Evolutionary conservation across 1,140 invertebrate genomes (phyloP).

Genomic region (Plutomurus gul): DNA sequence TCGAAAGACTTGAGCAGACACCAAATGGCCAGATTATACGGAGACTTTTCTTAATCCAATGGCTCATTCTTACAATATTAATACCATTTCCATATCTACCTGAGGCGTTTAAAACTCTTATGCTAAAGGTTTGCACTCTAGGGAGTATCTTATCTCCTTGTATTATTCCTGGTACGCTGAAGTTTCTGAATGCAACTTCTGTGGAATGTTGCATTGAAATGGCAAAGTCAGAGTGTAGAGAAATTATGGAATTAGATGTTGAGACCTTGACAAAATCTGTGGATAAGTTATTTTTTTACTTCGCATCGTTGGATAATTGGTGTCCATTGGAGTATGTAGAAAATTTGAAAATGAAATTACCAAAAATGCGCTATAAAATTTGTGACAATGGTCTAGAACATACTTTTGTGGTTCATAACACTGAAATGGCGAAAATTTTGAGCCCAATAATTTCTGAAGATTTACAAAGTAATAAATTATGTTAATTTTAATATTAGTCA

Average conservation of each 20-base stretch:
- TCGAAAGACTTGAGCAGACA: constrained; percentile 75
- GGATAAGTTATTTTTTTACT: constrained; percentile 72
- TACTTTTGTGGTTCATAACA: constrained; percentile 72
- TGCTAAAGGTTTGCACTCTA: constrained; percentile 62
- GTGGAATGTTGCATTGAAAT: background rate
- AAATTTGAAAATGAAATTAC: constrained; percentile 65
- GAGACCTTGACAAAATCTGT: constrained; percentile 60
- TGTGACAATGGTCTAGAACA: constrained; percentile 71
- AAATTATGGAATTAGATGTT: constrained; percentile 65
- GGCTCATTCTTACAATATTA: constrained; percentile 63
- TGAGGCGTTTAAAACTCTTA: constrained; percentile 58
- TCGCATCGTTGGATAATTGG: constrained; percentile 76
- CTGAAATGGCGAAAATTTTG: constrained; percentile 67
- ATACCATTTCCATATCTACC: constrained; percentile 68
- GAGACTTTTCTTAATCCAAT: constrained; percentile 52
- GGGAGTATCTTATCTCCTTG: constrained; percentile 54
- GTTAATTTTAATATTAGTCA: too few relatives aligned
- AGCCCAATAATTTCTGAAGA: too few relatives aligned
- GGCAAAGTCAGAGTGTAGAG: constrained; percentile 68
- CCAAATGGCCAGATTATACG: constrained; percentile 70
- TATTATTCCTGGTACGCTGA: constrained; percentile 59
- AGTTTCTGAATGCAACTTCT: constrained; percentile 62
- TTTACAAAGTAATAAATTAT: too few relatives aligned
- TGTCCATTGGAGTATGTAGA: constrained; percentile 70
- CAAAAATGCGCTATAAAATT: constrained; percentile 67